Conservation (phyloP, 2,797 vertebrate genomes). For the Amblyraja radiata region DNA sequence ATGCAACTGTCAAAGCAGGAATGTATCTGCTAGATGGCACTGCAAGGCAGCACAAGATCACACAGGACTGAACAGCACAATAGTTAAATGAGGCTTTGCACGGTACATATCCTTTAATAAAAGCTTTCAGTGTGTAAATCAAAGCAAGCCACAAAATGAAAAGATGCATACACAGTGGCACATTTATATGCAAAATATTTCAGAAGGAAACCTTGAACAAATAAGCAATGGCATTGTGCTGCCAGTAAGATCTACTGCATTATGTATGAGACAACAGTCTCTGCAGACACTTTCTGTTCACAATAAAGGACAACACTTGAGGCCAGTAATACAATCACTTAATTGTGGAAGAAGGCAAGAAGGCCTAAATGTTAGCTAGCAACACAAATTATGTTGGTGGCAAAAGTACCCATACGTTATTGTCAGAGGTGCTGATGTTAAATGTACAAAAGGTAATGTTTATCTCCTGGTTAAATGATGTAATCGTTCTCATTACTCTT, state of each 20-base stretch:
- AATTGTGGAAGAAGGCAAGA: conserved; percentile 15
- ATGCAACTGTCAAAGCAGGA: conserved; percentile 1
- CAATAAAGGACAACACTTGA: conserved; percentile 17
- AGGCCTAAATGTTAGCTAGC: neutral
- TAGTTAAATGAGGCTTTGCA: conserved; percentile 34
- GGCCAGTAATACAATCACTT: conserved; percentile 32
- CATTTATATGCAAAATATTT: conserved; percentile 37
- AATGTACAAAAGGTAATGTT: neutral
- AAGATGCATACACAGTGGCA: conserved; percentile 27
- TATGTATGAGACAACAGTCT: conserved; percentile 31
- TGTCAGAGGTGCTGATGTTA: neutral
- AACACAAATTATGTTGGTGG: neutral
- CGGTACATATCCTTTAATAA: conserved; percentile 35
- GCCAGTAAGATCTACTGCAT: conserved; percentile 34
- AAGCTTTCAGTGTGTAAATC: conserved; percentile 36
- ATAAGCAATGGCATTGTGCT: conserved; percentile 33
- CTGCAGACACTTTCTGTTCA: conserved; percentile 8
- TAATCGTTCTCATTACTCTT: neutral
- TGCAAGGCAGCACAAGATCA: conserved; percentile 21
- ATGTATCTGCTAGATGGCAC: conserved; percentile 35
- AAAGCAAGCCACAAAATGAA: conserved; percentile 37
- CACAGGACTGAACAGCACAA: neutral
- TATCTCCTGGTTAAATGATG: neutral
- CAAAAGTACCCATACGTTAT: neutral
- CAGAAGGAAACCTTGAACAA: conserved; percentile 27